These are phyloP conservation scores for Herpetotheres cachinnans DNA, from an alignment of 2,113 vertebrate species.

Conservation along the genomic window DNA sequence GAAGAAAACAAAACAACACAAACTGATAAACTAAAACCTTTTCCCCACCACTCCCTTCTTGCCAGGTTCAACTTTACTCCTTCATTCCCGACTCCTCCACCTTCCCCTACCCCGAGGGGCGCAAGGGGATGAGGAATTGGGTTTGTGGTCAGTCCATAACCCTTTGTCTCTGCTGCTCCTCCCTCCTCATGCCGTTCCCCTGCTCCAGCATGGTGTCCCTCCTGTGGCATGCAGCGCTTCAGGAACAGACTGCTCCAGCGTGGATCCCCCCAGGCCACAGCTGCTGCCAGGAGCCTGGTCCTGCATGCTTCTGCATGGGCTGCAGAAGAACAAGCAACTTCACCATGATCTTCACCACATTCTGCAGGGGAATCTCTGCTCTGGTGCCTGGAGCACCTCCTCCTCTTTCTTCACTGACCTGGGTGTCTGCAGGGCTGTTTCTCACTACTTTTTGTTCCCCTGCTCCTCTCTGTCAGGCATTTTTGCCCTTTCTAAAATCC, in stretches of 20 bases:
- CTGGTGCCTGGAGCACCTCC: background rate
- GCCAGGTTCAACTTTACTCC: background rate
- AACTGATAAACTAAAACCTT: background rate
- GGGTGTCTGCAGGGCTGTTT: background rate
- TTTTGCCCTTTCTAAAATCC: background rate
- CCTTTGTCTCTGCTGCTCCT: background rate
- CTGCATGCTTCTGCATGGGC: too few relatives aligned
- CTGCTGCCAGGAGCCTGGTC: background rate
- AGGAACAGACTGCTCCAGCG: background rate
- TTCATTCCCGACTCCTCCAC: background rate
- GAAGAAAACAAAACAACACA: background rate
- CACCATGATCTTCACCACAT: rapidly evolving
- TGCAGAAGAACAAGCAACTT: background rate
- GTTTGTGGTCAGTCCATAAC: background rate
- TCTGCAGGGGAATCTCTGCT: background rate
- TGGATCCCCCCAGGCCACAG: too few relatives aligned
- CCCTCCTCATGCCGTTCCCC: background rate
- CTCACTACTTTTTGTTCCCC: too few relatives aligned
- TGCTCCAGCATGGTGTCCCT: background rate
- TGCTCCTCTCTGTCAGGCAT: too few relatives aligned
- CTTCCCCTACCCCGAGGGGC: rapidly evolving
- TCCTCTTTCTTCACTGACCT: background rate
- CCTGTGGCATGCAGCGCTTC: rapidly evolving
- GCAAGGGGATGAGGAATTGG: rapidly evolving
- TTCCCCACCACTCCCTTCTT: rapidly evolving